Base-by-base conservation (phyloP, 1,140 invertebrate species). In the Drosophila repletoides region DNA sequence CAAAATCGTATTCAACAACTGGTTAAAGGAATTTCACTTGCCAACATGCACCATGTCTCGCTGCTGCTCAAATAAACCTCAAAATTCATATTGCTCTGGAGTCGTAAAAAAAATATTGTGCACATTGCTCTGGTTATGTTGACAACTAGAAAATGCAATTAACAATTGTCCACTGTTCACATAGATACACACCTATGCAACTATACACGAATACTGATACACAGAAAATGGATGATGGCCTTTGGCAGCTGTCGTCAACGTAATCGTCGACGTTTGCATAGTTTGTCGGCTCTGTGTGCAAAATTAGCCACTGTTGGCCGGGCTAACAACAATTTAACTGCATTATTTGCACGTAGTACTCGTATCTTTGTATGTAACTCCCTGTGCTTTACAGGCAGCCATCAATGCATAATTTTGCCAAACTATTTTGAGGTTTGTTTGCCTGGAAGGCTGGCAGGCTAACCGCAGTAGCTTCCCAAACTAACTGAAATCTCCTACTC, bases 331-430 rank as follows among this genome's bases (percentile, higher is more conserved):
- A 72, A 79, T 86, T 75, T 86, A 79, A 66, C 77, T 86, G 74
- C 72, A 84, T 79, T 84, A 84, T 84, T 84, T 86, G 80, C 75
- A 73, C 69, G 77, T 76, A 67, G 33, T 40, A 28, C 26, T 15
- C 12, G n/a, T n/a, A n/a, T n/a, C n/a, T n/a, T n/a, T n/a, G n/a
- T n/a, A n/a, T n/a, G n/a, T n/a, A n/a, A n/a, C 33, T 5, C 33
- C 33, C 43, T 43, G 48, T 51, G 71, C 67, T 69, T n/a, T n/a
- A n/a, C n/a, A n/a, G n/a, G n/a, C n/a, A n/a, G 75, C 84, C 72
- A 86, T 84, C 87, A 84, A 84, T 86, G 80, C 80, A 84, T 84
- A 84, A 84, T 84, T 86, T 84, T 84, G 80, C 80, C 80, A 84
- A 86, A 86, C 80, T 84, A 84, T 84, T 86, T 86, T 86, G 80